Evolutionary conservation across 2,888 invertebrate genomes (phyloP).

Genomic region (Anticlea derivata): DNA sequence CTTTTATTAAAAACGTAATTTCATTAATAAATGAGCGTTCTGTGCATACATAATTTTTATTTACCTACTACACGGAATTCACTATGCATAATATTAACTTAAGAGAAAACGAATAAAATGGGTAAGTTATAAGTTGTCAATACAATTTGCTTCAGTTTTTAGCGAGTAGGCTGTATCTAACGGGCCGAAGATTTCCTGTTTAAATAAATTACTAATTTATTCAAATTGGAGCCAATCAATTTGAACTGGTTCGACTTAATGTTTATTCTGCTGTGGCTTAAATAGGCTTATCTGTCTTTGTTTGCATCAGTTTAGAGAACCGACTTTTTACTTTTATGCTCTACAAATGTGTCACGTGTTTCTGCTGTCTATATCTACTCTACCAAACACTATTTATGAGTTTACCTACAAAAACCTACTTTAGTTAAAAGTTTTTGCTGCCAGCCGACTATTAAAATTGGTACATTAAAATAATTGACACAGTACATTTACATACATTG

Average conservation of each 20-base stretch:
- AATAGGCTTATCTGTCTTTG: slow-evolving; percentile 16
- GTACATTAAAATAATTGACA: slow-evolving; percentile 15
- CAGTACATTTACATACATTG: slow-evolving; percentile 3
- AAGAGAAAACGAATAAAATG: slow-evolving; percentile 25
- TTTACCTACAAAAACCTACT: too few relatives aligned
- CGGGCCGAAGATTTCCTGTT: slow-evolving; percentile 41
- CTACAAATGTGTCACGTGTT: too few relatives aligned
- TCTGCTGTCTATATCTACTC: too few relatives aligned
- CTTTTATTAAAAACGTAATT: slow-evolving; percentile 14
- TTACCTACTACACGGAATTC: slow-evolving; percentile 8
- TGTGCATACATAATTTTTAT: slow-evolving; percentile 12
- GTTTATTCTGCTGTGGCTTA: slow-evolving; percentile 40
- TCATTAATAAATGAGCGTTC: slow-evolving; percentile 9
- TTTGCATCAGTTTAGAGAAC: slow-evolving; percentile 19
- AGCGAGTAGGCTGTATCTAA: slow-evolving; percentile 31
- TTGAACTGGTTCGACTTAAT: slow-evolving; percentile 43
- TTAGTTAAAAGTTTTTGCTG: too few relatives aligned
- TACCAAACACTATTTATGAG: too few relatives aligned
- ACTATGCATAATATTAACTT: slow-evolving; percentile 12
- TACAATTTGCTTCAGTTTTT: slow-evolving; percentile 14
- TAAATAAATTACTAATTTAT: slow-evolving; percentile 64
- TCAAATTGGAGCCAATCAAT: slow-evolving; percentile 58
- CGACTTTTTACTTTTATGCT: not conserved
- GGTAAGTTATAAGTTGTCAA: slow-evolving; percentile 27
- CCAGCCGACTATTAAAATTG: too few relatives aligned